phyloP scores from a whole-genome alignment of 2,888 invertebrate genomes.

The Drosophila monieri region DNA sequence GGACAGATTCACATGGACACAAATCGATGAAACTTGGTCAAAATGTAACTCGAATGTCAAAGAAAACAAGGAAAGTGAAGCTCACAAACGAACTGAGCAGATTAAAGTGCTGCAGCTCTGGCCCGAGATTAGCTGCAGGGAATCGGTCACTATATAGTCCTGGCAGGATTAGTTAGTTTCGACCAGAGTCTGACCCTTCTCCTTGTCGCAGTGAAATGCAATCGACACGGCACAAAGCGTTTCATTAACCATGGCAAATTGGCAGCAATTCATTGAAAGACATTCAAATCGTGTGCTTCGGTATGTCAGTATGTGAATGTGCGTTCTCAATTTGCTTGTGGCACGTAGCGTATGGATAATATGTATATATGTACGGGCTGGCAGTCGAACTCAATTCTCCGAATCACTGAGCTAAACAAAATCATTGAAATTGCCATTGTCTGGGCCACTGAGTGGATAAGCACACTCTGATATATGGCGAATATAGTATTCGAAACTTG shows the following conservation, averaged over 20 bases:
- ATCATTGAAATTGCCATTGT: constrained; percentile 80
- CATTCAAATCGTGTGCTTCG: constrained; percentile 54
- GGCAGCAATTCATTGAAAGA: constrained; percentile 76
- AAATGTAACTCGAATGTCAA: constrained; percentile 76
- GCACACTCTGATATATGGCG: constrained; percentile 45
- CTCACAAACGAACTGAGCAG: constrained; percentile 54
- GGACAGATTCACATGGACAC: constrained; percentile 27
- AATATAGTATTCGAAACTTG: constrained; percentile 9
- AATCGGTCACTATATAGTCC: constrained; percentile 23
- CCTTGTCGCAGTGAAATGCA: constrained; percentile 46
- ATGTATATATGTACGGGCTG: constrained; percentile 18
- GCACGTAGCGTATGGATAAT: constrained; percentile 44
- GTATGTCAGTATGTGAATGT: constrained; percentile 28
- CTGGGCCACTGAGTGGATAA: constrained; percentile 46
- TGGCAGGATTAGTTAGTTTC: constrained; percentile 31
- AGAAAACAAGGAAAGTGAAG: constrained; percentile 75
- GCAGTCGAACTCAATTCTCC: constrained; percentile 75
- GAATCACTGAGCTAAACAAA: constrained; percentile 81
- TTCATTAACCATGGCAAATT: constrained; percentile 81
- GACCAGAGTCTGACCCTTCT: neutral
- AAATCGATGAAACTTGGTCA: constrained; percentile 62
- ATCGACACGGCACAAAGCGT: constrained; percentile 75
- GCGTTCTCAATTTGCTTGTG: constrained; percentile 37
- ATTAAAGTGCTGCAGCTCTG: constrained; percentile 57
- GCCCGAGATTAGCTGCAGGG: constrained; percentile 24